Percentiles rank a stretch among this genome's conserved stretches.
Evolutionary conservation across 2,888 invertebrate genomes (phyloP).

Genomic region (Diarsia brunnea): DNA sequence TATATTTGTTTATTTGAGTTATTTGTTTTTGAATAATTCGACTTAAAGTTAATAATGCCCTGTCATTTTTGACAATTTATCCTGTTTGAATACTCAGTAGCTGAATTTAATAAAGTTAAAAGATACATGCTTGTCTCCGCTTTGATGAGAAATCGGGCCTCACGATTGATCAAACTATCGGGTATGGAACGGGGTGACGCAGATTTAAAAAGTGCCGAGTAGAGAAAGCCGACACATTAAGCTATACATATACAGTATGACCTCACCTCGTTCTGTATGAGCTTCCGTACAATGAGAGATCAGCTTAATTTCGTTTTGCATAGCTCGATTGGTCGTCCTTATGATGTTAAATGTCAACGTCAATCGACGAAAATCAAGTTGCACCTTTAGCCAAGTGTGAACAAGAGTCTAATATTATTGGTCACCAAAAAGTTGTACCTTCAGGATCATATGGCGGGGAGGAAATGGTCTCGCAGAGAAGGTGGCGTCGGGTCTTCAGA

Average conservation of each 20-base stretch:
- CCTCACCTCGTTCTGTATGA: no score
- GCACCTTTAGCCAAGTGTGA: neutral
- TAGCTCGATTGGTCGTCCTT: no score
- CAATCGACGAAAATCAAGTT: neutral
- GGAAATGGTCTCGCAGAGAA: slow-evolving; percentile 90
- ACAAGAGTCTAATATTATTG: neutral
- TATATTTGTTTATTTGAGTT: neutral
- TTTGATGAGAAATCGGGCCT: neutral
- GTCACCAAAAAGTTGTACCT: slow-evolving; percentile 11
- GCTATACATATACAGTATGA: no score
- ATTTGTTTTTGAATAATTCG: neutral
- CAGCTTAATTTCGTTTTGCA: no score
- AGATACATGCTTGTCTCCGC: no score
- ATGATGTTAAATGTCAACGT: no score
- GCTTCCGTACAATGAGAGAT: no score
- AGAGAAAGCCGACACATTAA: no score
- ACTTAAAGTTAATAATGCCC: neutral
- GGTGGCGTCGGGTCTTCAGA: slow-evolving; percentile 92
- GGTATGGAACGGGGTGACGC: no score
- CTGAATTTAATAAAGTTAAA: no score
- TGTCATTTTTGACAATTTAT: neutral
- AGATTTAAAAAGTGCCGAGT: no score
- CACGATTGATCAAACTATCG: neutral
- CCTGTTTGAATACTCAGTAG: neutral
- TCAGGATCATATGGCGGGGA: slow-evolving; percentile 85